Conservation (phyloP, 2,888 invertebrate genomes). For the Micoletzkya japonica region DNA sequence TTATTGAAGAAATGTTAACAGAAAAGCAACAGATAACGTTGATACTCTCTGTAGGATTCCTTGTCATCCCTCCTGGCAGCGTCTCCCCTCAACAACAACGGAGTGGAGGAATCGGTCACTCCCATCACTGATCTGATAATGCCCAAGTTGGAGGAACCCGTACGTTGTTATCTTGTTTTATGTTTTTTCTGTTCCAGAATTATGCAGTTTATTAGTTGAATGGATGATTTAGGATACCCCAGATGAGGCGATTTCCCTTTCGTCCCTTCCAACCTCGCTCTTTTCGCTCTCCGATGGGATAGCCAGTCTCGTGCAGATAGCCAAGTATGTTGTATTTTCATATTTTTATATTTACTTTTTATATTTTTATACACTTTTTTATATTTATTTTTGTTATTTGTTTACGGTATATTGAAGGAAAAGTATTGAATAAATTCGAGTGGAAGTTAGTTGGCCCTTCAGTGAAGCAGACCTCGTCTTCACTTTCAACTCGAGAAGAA, state of each 20-base stretch:
- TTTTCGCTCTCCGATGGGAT: slow-evolving; percentile 25
- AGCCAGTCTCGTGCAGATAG: slow-evolving; percentile 10
- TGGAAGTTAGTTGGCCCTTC: background rate
- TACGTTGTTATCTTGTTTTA: background rate
- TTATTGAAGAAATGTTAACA: background rate
- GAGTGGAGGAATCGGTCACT: slow-evolving; percentile 2
- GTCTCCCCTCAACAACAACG: slow-evolving; percentile 5
- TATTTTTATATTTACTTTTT: background rate
- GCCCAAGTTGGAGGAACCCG: slow-evolving; percentile 12
- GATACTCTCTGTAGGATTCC: background rate
- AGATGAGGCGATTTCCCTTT: slow-evolving; percentile 1
- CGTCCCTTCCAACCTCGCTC: slow-evolving; percentile 19
- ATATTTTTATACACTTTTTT: too few relatives aligned
- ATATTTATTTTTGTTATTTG: background rate
- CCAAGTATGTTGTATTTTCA: slow-evolving; percentile 5
- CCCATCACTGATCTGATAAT: background rate
- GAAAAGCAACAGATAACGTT: background rate
- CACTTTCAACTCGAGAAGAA: slow-evolving; percentile 44
- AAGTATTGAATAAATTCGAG: background rate
- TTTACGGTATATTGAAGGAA: background rate
- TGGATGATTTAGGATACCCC: slow-evolving; percentile 5
- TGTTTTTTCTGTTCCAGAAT: too few relatives aligned
- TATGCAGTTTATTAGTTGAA: background rate
- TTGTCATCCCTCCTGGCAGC: slow-evolving; percentile 1
- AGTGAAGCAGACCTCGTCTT: slow-evolving; percentile 44